A percentile compares a stretch with the other conserved stretches of the same genome.
Evolutionary conservation across 2,888 invertebrate genomes (phyloP).

Genomic region (Alentia gelatinosa): DNA sequence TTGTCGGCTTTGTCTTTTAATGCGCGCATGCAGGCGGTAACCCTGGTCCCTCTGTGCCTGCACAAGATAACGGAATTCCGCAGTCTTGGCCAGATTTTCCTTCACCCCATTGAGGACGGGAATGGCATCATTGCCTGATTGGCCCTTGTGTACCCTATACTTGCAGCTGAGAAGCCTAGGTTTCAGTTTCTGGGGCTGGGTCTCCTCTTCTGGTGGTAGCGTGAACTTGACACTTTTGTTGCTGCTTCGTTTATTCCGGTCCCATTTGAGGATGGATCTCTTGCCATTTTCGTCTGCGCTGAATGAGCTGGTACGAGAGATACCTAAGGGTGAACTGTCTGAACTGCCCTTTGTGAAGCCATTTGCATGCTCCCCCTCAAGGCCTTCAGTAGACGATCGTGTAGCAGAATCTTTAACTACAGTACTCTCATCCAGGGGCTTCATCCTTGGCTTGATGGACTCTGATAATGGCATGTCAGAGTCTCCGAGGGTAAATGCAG

Average conservation of each 20-base stretch:
- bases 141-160: not conserved
- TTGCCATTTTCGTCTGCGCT: not conserved
- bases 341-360: not conserved
- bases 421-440: not conserved
- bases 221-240: conserved; percentile 38
- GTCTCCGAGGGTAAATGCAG: not conserved
- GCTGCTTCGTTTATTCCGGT: not conserved
- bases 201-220: not conserved
- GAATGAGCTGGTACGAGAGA: not conserved
- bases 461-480: conserved; percentile 2
- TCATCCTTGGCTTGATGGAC: conserved; percentile 5
- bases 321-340: not conserved
- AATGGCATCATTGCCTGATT: not conserved
- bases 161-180: conserved; percentile 22
- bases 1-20: not conserved
- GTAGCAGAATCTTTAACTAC: not conserved
- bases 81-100: not conserved
- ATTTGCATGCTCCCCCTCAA: not conserved
- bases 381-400: not conserved
- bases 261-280: conserved; percentile 37
- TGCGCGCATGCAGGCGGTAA: not conserved
- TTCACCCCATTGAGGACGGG: not conserved
- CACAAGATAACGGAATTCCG: conserved; percentile 12
- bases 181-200: not conserved
- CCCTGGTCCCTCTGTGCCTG: conserved; percentile 20